phyloP scores from a whole-genome alignment of 2,113 vertebrate genomes.

The Carassius gibelio region DNA sequence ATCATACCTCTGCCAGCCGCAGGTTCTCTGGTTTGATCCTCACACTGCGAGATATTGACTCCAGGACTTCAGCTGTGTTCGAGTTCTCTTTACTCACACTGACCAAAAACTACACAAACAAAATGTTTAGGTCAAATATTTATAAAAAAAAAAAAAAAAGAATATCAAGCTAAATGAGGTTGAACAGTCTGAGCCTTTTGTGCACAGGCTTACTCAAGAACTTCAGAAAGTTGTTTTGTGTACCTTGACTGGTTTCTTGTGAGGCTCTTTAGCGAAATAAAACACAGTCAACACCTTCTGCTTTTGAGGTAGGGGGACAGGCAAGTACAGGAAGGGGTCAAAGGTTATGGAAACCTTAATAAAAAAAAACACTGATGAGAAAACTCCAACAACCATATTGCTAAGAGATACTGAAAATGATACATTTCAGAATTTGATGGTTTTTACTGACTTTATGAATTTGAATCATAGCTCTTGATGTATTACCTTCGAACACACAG shows the following conservation, averaged over 20 bases:
- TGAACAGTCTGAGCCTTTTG: too few species aligned
- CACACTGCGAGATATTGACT: slow-evolving; percentile 87
- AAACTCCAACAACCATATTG: not conserved
- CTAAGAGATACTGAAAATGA: not conserved
- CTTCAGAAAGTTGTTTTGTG: slow-evolving; percentile 32
- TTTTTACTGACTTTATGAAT: not conserved
- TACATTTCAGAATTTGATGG: too few species aligned
- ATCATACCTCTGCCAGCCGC: slow-evolving; percentile 87
- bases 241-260: slow-evolving; percentile 96
- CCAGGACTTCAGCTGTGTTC: slow-evolving; percentile 89
- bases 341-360: slow-evolving; percentile 96
- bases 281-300: slow-evolving; percentile 95
- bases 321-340: slow-evolving; percentile 96
- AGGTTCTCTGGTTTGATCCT: slow-evolving; percentile 90
- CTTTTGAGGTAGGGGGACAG: slow-evolving; percentile 94
- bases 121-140: not conserved
- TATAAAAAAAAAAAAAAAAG: not conserved
- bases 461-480: not conserved
- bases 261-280: slow-evolving; percentile 93
- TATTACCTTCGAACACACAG: slow-evolving; percentile 92
- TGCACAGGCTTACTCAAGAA: not conserved
- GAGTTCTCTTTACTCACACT: slow-evolving; percentile 97
- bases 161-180: not conserved
- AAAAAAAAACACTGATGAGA: not conserved
- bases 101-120: slow-evolving; percentile 84